These are phyloP conservation scores for Troides aeacus DNA, from an alignment of 2,888 invertebrate genomes.

Conservation along the genomic window DNA sequence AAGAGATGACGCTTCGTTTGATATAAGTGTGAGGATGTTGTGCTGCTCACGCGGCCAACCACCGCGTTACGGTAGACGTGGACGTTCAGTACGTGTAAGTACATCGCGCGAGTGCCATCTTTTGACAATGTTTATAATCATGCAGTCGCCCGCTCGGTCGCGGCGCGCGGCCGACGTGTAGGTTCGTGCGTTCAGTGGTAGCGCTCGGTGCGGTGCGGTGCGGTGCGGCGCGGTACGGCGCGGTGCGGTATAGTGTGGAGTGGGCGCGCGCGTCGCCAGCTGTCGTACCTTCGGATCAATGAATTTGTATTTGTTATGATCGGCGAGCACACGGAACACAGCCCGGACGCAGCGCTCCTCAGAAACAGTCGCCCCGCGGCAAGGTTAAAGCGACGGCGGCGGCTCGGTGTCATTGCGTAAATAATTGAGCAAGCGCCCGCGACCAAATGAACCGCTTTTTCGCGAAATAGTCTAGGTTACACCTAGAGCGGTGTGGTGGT, in stretches of 20 bases:
- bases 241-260: constrained; percentile 20
- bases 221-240: background rate
- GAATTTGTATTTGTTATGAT: constrained; percentile 73
- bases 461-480: constrained; percentile 43
- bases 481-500: constrained; percentile 48
- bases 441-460: constrained; percentile 38
- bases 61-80: too few relatives aligned
- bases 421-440: constrained; percentile 48
- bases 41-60: too few relatives aligned
- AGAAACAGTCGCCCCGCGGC: constrained; percentile 35
- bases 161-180: too few relatives aligned
- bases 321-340: constrained; percentile 47
- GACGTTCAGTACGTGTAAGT: too few relatives aligned
- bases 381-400: constrained; percentile 40
- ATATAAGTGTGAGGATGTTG: too few relatives aligned
- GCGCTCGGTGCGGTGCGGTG: background rate
- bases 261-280: constrained; percentile 43
- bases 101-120: constrained; percentile 5
- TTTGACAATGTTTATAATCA: background rate
- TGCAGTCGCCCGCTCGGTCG: too few relatives aligned
- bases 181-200: constrained; percentile 1
- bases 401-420: constrained; percentile 47
- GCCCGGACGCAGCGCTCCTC: constrained; percentile 38
- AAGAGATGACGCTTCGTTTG: too few relatives aligned
- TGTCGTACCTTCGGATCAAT: constrained; percentile 54